Evolutionary conservation across 2,113 vertebrate species (phyloP).

Genomic region (Ceratotherium simum): DNA sequence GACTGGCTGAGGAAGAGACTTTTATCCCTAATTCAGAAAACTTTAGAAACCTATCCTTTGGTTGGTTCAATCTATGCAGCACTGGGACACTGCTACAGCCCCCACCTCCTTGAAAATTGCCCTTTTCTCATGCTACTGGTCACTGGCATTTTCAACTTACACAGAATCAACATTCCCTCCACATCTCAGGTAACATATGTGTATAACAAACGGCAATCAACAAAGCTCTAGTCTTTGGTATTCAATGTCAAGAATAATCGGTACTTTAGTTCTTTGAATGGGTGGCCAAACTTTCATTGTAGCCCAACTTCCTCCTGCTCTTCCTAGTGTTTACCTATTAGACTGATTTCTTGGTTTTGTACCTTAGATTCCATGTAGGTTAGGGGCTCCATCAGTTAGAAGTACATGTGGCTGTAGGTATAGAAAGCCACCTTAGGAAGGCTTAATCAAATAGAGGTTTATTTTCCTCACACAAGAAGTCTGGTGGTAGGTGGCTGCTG

Average conservation of each 20-base stretch:
- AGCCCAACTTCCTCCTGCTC: background rate
- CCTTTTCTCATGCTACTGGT: background rate
- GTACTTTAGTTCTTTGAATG: background rate
- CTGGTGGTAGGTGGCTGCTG: background rate
- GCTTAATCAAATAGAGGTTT: constrained; percentile 4
- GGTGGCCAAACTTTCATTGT: background rate
- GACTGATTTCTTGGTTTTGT: background rate
- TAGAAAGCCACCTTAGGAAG: background rate
- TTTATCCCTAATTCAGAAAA: background rate
- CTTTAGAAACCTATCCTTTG: background rate
- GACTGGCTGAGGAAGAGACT: background rate
- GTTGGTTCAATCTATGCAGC: background rate
- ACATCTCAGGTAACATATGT: background rate
- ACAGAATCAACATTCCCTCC: background rate
- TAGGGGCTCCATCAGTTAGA: background rate
- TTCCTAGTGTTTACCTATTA: constrained; percentile 2
- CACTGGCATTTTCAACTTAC: background rate
- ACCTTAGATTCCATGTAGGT: background rate
- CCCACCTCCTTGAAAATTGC: background rate
- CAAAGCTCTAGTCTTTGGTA: background rate
- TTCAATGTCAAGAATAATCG: constrained; percentile 21
- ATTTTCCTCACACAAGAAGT: constrained; percentile 9
- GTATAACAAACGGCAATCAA: background rate
- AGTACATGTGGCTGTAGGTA: background rate
- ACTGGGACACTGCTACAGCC: background rate